Conservation (phyloP, 1,140 invertebrate genomes). For the Drosophila parabipectinata region DNA sequence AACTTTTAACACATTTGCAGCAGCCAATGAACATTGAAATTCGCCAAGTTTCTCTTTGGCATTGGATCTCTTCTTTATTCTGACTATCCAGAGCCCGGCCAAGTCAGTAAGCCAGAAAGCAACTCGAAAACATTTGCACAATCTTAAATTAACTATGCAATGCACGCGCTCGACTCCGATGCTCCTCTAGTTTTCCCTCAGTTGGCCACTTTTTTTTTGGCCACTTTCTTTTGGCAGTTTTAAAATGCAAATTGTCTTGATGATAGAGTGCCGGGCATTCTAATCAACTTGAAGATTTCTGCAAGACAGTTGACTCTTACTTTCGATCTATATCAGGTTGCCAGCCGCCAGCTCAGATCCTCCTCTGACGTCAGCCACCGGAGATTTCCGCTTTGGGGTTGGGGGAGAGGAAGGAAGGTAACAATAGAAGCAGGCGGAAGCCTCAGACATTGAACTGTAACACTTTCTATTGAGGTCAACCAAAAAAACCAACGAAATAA, state of each 20-base stretch:
- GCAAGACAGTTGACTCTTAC: constrained; percentile 61
- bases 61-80: constrained; percentile 28
- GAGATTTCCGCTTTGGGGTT: constrained; percentile 13
- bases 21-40: constrained; percentile 28
- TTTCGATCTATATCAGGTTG: constrained; percentile 47
- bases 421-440: constrained; percentile 49
- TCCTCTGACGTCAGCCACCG: constrained; percentile 37
- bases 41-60: constrained; percentile 52
- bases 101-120: constrained; percentile 31
- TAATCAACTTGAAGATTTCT: constrained; percentile 52
- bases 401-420: neutral
- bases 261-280: constrained; percentile 67
- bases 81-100: constrained; percentile 3
- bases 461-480: constrained; percentile 75
- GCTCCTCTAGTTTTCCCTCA: constrained; percentile 20
- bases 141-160: constrained; percentile 69
- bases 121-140: constrained; percentile 55
- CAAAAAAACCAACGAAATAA: constrained; percentile 40
- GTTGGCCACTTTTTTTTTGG: constrained; percentile 52
- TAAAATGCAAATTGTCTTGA: constrained; percentile 73
- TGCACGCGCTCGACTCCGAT: constrained; percentile 61
- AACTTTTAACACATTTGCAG: constrained; percentile 65
- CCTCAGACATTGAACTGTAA: constrained; percentile 79
- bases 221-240: constrained; percentile 73
- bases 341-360: neutral